These are phyloP conservation scores for Capromys pilorides DNA, from an alignment of 2,797 vertebrate species.

Conservation along the genomic window DNA sequence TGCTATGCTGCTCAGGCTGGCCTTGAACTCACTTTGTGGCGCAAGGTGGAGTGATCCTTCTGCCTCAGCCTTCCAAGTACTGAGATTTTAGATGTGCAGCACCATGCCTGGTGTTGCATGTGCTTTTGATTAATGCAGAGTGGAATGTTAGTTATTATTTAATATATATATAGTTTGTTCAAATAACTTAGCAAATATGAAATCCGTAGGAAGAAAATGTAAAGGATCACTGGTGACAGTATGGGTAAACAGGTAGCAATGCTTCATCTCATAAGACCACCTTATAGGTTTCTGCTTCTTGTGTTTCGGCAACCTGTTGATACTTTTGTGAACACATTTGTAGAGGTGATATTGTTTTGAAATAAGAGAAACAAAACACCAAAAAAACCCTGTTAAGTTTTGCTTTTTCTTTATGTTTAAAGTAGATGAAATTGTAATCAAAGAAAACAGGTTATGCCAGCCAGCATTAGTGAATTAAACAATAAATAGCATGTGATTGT, in stretches of 20 bases:
- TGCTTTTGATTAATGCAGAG: background rate
- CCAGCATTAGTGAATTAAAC: background rate
- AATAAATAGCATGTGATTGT: background rate
- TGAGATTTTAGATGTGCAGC: too few species aligned
- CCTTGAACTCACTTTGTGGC: too few species aligned
- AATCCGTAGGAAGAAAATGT: background rate
- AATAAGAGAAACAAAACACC: background rate
- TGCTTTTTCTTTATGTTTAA: background rate
- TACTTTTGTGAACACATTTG: slow-evolving; percentile 35
- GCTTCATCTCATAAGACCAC: background rate
- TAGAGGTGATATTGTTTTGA: slow-evolving; percentile 33
- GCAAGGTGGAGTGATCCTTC: too few species aligned
- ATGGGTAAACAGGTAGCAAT: background rate
- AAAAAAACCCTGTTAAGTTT: background rate
- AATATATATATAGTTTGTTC: background rate
- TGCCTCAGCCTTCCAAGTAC: too few species aligned
- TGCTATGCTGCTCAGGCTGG: too few species aligned
- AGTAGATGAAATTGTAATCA: slow-evolving; percentile 13
- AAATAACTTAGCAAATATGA: slow-evolving; percentile 5
- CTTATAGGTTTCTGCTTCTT: background rate
- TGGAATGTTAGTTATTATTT: background rate
- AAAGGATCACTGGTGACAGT: background rate
- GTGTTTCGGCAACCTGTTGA: background rate
- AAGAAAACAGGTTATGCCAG: background rate
- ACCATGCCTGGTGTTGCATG: background rate